Evolutionary conservation across 2,797 vertebrate genomes (phyloP).

Genomic region (Halcyon chelicuti): DNA sequence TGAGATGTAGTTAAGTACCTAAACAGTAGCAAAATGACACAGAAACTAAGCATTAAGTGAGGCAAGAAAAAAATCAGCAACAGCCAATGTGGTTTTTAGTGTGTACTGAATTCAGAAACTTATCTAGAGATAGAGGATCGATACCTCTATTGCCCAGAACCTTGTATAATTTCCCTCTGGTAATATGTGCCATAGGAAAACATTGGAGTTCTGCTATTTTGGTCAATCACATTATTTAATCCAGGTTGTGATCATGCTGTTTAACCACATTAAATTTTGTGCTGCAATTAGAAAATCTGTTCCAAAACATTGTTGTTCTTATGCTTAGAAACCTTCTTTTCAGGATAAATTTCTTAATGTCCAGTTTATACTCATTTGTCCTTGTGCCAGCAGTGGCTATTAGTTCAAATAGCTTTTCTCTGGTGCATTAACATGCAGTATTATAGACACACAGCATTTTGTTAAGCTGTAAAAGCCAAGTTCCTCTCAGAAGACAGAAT

Average conservation of each 20-base stretch:
- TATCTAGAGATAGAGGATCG: neutral
- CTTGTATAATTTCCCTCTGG: neutral
- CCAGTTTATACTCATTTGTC: neutral
- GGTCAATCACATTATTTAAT: neutral
- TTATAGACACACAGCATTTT: neutral
- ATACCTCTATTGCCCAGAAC: neutral
- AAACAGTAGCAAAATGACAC: neutral
- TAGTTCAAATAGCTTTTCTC: slow-evolving; percentile 7
- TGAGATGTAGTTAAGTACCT: neutral
- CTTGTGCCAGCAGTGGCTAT: neutral
- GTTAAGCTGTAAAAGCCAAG: neutral
- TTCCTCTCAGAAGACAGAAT: neutral
- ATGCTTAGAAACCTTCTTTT: neutral
- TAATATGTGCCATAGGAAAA: neutral
- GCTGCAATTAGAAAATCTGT: neutral
- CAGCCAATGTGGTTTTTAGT: neutral
- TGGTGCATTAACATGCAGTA: neutral
- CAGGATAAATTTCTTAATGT: neutral
- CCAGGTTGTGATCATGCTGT: neutral
- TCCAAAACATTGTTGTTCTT: neutral
- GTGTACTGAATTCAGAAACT: neutral
- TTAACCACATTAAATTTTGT: neutral
- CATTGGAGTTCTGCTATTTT: neutral
- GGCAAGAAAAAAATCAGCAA: neutral
- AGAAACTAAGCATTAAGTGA: neutral